Evolutionary conservation across 2,888 invertebrate genomes (phyloP).

Genomic region (Synergus umbraculus): DNA sequence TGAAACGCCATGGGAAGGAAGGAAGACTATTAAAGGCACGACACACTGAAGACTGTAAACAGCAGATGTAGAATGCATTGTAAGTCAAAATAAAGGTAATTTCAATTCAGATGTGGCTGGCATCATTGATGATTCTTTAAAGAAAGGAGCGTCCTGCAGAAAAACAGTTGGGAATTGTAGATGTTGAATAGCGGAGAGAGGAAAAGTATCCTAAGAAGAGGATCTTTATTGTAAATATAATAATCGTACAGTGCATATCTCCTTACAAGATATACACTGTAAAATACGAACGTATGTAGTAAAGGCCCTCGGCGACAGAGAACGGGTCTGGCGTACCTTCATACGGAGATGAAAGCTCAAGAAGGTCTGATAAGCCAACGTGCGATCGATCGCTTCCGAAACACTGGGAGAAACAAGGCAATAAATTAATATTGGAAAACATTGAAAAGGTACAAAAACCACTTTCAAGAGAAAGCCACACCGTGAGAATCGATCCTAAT

Average conservation of each 20-base stretch:
- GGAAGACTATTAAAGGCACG: constrained; percentile 22
- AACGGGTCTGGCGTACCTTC: constrained; percentile 18
- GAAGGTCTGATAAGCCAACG: constrained; percentile 24
- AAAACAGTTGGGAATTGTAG: not conserved
- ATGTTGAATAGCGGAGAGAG: not conserved
- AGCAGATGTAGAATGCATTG: constrained; percentile 13
- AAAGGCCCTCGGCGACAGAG: constrained; percentile 20
- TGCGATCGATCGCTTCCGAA: constrained; percentile 36
- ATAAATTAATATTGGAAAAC: constrained; percentile 39
- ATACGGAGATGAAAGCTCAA: constrained; percentile 33
- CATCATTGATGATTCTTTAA: not conserved
- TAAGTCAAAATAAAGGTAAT: constrained; percentile 21
- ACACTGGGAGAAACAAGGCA: constrained; percentile 22
- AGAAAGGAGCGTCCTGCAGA: not conserved
- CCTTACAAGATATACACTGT: not conserved
- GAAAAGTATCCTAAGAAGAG: not conserved
- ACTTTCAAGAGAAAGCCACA: constrained; percentile 33
- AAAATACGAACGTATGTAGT: constrained; percentile 15
- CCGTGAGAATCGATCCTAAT: constrained; percentile 22
- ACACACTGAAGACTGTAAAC: constrained; percentile 7
- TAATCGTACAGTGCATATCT: not conserved
- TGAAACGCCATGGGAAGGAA: constrained; percentile 17
- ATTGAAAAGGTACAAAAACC: constrained; percentile 29
- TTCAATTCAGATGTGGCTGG: not conserved
- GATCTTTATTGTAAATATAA: not conserved